These are phyloP conservation scores for Drosophila nannoptera DNA, from an alignment of 1,140 invertebrate genomes.

Conservation along the genomic window DNA sequence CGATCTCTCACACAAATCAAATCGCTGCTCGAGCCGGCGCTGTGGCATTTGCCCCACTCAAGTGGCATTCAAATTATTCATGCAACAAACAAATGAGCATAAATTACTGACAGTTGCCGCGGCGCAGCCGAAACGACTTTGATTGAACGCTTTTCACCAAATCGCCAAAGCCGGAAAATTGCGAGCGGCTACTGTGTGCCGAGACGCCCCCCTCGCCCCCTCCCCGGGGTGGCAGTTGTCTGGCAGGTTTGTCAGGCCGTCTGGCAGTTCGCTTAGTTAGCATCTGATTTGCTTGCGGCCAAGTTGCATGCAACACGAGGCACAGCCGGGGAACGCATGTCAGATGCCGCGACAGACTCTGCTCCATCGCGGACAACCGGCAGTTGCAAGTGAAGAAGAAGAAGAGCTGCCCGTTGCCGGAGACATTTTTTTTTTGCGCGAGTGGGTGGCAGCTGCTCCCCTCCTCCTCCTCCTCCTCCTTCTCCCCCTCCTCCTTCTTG, in stretches of 20 bases:
- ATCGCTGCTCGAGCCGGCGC: conserved; percentile 6
- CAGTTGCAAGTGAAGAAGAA: conserved; percentile 15
- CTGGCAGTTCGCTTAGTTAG: conserved; percentile 29
- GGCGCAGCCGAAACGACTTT: conserved; percentile 56
- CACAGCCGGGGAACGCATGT: conserved; percentile 56
- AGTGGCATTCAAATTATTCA: conserved; percentile 71
- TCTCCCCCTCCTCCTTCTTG: neutral
- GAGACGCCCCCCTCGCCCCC: neutral
- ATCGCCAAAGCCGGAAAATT: conserved; percentile 34
- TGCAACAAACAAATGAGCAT: conserved; percentile 72
- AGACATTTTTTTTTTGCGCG: neutral
- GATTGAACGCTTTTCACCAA: conserved; percentile 65
- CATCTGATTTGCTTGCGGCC: conserved; percentile 36
- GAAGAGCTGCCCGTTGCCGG: too few relatives aligned
- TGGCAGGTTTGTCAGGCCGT: conserved; percentile 42
- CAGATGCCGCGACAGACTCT: conserved; percentile 57
- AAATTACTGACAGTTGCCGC: conserved; percentile 71
- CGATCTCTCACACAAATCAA: too few relatives aligned
- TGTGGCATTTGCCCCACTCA: conserved; percentile 40
- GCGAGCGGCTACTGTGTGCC: conserved; percentile 2
- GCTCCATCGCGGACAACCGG: conserved; percentile 34
- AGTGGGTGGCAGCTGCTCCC: conserved; percentile 20
- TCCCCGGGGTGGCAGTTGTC: conserved; percentile 9
- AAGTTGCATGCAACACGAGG: conserved; percentile 8
- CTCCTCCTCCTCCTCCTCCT: neutral